Evolutionary conservation across 2,888 invertebrate genomes (phyloP).

Genomic region (Matsumyia berberina): DNA sequence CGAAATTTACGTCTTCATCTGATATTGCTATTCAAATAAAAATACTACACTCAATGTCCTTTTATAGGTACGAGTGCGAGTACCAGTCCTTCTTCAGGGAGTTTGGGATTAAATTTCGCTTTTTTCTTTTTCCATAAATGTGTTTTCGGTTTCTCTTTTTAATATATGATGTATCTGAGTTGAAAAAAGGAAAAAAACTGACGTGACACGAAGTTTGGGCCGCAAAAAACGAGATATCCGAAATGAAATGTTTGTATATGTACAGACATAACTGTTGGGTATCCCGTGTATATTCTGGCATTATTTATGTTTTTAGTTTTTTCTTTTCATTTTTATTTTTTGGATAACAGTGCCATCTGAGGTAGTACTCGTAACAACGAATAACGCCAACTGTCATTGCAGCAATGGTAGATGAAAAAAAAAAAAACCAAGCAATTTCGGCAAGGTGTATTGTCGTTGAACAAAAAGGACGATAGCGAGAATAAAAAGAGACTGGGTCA

Average conservation of each 20-base stretch:
- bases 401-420: background rate
- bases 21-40: constrained; percentile 70
- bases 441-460: constrained; percentile 19
- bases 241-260: constrained; percentile 40
- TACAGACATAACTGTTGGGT: constrained; percentile 36
- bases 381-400: constrained; percentile 36
- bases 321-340: constrained; percentile 27
- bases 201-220: constrained; percentile 44
- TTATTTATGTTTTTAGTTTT: constrained; percentile 39
- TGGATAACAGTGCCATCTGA: constrained; percentile 5
- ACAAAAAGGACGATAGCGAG: background rate
- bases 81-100: constrained; percentile 38
- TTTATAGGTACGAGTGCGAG: constrained; percentile 30
- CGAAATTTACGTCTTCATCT: constrained; percentile 53
- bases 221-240: constrained; percentile 53
- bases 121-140: constrained; percentile 8
- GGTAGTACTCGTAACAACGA: constrained; percentile 11
- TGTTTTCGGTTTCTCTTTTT: constrained; percentile 21
- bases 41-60: constrained; percentile 60
- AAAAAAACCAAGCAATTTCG: constrained; percentile 20
- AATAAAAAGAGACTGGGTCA: background rate
- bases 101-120: constrained; percentile 38
- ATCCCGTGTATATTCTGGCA: constrained; percentile 48
- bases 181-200: background rate
- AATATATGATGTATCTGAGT: constrained; percentile 23